phyloP scores from a whole-genome alignment of 2,797 vertebrate species.

The Phoeniculus purpureus region DNA sequence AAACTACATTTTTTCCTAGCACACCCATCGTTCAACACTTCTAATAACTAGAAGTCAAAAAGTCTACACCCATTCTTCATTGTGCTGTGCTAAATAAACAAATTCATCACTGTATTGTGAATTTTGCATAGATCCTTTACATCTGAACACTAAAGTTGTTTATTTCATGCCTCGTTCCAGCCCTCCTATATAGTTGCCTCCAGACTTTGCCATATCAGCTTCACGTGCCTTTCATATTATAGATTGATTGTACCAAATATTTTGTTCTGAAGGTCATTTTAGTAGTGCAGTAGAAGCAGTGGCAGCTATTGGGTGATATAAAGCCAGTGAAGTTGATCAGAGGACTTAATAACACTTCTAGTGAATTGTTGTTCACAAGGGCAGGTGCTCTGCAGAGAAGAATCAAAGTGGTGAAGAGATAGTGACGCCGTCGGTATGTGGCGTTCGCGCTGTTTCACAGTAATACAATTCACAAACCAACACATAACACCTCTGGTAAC shows the following conservation, averaged over 20 bases:
- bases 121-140: neutral
- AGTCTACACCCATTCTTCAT: neutral
- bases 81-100: neutral
- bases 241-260: neutral
- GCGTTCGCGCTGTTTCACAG: neutral
- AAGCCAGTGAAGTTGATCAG: neutral
- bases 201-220: neutral
- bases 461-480: neutral
- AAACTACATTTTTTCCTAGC: neutral
- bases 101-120: neutral
- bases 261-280: neutral
- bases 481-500: neutral
- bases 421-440: too few relatives aligned
- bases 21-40: neutral
- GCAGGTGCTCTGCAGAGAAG: neutral
- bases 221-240: neutral
- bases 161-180: neutral
- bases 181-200: neutral
- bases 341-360: neutral
- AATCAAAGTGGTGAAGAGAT: neutral
- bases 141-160: neutral
- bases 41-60: neutral
- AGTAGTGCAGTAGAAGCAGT: neutral
- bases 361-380: neutral
- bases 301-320: neutral